phyloP scores from a whole-genome alignment of 2,113 vertebrate species.

The Tetrax tetrax region DNA sequence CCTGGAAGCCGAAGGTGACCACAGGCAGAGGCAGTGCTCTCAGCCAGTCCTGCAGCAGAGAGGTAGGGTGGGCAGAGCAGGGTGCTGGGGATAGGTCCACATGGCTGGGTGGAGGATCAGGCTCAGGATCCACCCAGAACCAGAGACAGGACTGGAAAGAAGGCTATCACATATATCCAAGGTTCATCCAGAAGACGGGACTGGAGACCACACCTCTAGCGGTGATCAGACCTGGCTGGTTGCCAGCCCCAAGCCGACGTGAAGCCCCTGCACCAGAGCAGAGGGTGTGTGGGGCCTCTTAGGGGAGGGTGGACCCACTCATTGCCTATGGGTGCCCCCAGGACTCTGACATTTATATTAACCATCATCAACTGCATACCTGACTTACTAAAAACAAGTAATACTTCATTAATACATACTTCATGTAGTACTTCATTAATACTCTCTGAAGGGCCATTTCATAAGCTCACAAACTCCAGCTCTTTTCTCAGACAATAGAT shows the following conservation, averaged over 20 bases:
- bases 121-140: background rate
- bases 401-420: background rate
- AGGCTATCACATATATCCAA: background rate
- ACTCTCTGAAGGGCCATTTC: background rate
- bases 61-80: background rate
- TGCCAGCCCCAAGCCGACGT: background rate
- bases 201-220: background rate
- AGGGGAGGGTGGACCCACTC: background rate
- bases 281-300: rapidly evolving
- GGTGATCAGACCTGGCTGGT: background rate
- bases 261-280: background rate
- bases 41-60: background rate
- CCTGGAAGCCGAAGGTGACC: background rate
- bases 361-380: background rate
- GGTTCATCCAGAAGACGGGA: background rate
- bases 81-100: background rate
- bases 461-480: background rate
- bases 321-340: background rate
- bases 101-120: background rate
- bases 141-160: background rate
- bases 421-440: background rate
- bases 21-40: background rate
- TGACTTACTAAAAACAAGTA: background rate
- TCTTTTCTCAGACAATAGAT: background rate
- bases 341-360: background rate